A percentile compares a stretch with the other conserved stretches of the same genome.
Evolutionary conservation across 2,888 invertebrate genomes (phyloP).

Genomic region (Mactromeris polynyma): DNA sequence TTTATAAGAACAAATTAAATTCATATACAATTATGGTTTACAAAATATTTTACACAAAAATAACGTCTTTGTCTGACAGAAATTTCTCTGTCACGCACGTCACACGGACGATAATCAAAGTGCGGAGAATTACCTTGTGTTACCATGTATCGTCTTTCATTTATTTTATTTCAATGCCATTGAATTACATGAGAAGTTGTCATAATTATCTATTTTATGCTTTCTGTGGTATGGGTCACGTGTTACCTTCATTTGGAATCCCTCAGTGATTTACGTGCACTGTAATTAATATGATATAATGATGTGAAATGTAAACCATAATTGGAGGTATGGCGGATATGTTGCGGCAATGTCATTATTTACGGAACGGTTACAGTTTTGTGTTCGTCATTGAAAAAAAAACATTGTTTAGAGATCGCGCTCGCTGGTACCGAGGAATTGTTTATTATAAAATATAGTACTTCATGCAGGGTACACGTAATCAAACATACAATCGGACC

Average conservation of each 20-base stretch:
- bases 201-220: slow-evolving; percentile 47
- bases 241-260: slow-evolving; percentile 12
- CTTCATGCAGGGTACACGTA: too few relatives aligned
- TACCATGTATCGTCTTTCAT: not conserved
- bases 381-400: not conserved
- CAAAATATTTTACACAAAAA: not conserved
- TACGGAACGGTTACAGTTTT: not conserved
- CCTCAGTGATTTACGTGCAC: not conserved
- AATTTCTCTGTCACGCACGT: not conserved
- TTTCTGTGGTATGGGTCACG: slow-evolving; percentile 26
- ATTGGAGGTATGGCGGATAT: slow-evolving; percentile 19
- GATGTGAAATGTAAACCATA: slow-evolving; percentile 16
- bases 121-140: not conserved
- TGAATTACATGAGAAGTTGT: slow-evolving; percentile 42
- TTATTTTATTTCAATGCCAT: not conserved
- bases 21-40: too few relatives aligned
- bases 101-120: not conserved
- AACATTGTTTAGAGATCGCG: not conserved
- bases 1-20: too few relatives aligned
- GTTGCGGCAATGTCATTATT: not conserved
- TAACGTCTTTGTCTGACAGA: not conserved
- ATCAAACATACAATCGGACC: too few relatives aligned
- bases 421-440: not conserved
- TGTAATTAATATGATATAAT: slow-evolving; percentile 31
- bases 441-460: too few relatives aligned